Conservation (phyloP, 1,140 invertebrate genomes). For the Piezodorus guildinii region DNA sequence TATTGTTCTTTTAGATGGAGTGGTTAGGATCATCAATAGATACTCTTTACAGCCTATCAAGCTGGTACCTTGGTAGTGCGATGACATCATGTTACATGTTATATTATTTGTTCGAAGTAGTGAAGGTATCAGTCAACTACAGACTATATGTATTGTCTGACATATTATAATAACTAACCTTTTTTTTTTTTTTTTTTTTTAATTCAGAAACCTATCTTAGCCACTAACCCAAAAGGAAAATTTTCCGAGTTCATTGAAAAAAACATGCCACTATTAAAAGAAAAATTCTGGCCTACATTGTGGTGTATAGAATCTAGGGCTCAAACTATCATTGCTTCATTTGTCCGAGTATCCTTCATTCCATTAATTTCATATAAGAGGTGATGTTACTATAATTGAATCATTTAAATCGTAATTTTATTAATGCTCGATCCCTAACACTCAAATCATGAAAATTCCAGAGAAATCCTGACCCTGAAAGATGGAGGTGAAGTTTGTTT, state of each 20-base stretch:
- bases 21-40: slow-evolving; percentile 19
- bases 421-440: neutral
- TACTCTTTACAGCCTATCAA: slow-evolving; percentile 16
- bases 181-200: neutral
- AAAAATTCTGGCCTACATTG: slow-evolving; percentile 72
- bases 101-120: slow-evolving; percentile 27
- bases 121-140: slow-evolving; percentile 22
- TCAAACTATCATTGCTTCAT: slow-evolving; percentile 64
- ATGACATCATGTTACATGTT: slow-evolving; percentile 23
- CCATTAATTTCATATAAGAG: slow-evolving; percentile 46
- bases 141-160: neutral
- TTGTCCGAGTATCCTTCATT: slow-evolving; percentile 47
- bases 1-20: slow-evolving; percentile 18
- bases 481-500: slow-evolving; percentile 79
- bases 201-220: neutral
- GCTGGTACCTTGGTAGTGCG: slow-evolving; percentile 21
- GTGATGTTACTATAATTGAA: slow-evolving; percentile 31
- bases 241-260: slow-evolving; percentile 53
- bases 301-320: slow-evolving; percentile 75
- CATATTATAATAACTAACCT: no score
- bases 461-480: slow-evolving; percentile 59
- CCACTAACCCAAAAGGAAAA: slow-evolving; percentile 44
- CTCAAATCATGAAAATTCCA: slow-evolving; percentile 33
- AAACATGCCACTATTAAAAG: slow-evolving; percentile 54
- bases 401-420: neutral